Base-by-base conservation (phyloP, 2,113 vertebrate genomes). In the Rhineura floridana region DNA sequence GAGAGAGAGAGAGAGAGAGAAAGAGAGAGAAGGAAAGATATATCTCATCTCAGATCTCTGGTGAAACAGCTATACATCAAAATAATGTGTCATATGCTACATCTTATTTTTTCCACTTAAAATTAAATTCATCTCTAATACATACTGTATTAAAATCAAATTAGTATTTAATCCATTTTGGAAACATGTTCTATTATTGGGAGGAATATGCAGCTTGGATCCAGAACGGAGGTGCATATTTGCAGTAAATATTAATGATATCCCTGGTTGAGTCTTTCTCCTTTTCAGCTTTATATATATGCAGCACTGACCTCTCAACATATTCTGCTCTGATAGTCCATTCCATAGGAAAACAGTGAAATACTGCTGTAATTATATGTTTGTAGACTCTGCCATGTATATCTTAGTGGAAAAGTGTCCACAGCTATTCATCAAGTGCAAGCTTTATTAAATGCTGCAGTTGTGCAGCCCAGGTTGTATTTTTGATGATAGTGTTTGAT, bases 81-180 rank as follows among this genome's bases (percentile, higher is more conserved):
- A 84, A 88, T 77, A 70, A 50, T 50, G 4, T 92, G 90, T 92
- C 93, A 91, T 84, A 81, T 80, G 86, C 90, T 93, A 91, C 85
- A 91, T 94, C 94, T 96, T 94, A 95, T 91, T 92, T 67, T 90
- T 93, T 92, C 90, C 94, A 95, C 88, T 87, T 94, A 92, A 94
- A 95, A 94, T 93, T 94, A 95, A 95, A 95, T 94, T 88, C 92
- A 91, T 94, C 93, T 93, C 87, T 93, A 93, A 94, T 93, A 91
- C 30, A 76, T 89, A 92, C 83, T 92, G 86, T 90, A 91, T 87
- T 93, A 94, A 96, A 96, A 95, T 91, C 85, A 94, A 92, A 94
- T 91, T 78, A 92, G 83, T 67, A 87, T 93, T 93, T 89, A 95
- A 95, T 92, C 88, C 90, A 91, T 92, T 94, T 91, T 90, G 88